These are phyloP conservation scores for Nasonia oneida DNA, from an alignment of 2,888 invertebrate genomes.

Conservation along the genomic window DNA sequence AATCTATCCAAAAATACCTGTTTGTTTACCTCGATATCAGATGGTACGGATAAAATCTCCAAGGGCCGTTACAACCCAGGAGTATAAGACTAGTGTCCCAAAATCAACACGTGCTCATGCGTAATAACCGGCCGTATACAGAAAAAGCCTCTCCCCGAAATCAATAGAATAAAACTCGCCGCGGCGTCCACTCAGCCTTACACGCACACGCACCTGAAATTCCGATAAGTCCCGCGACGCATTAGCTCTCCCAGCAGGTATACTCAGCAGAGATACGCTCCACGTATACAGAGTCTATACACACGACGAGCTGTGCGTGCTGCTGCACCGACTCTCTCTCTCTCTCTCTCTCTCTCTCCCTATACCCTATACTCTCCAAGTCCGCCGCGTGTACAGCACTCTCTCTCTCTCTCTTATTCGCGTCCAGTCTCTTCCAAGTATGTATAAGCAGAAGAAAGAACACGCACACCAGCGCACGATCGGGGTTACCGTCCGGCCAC, in stretches of 20 bases:
- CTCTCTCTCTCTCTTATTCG: background rate
- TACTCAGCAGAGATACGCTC: background rate
- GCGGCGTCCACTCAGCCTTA: background rate
- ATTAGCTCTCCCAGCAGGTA: background rate
- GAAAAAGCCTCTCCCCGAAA: constrained; percentile 4
- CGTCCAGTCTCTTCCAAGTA: background rate
- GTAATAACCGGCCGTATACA: background rate
- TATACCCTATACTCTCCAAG: constrained; percentile 12
- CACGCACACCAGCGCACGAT: background rate
- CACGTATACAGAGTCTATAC: background rate
- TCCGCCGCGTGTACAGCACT: constrained; percentile 2
- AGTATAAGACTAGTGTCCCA: background rate
- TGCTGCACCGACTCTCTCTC: background rate
- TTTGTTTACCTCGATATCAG: background rate
- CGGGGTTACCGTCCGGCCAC: constrained; percentile 45
- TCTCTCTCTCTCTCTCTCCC: background rate
- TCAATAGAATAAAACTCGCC: constrained; percentile 43
- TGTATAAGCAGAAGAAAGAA: background rate
- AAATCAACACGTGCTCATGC: background rate
- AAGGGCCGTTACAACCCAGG: background rate
- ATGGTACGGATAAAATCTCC: background rate
- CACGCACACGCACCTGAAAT: constrained; percentile 22
- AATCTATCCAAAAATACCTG: background rate
- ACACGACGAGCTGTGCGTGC: constrained; percentile 17
- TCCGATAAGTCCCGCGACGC: constrained; percentile 36